Conservation (phyloP, 2,797 vertebrate genomes). For the Siniperca undulata region DNA sequence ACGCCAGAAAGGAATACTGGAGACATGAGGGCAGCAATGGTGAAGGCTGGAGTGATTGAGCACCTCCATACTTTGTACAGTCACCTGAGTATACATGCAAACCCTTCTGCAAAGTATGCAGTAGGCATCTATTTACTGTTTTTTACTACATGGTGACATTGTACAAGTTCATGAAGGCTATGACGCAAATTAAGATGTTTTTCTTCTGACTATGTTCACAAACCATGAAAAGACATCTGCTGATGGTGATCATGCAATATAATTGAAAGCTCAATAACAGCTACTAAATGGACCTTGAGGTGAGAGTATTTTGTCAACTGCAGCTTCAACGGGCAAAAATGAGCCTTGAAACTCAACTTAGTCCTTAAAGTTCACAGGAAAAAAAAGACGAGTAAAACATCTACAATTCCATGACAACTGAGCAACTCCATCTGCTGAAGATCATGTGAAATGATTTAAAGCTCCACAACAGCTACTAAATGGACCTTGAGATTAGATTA, state of each 20-base stretch:
- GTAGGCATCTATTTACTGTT: constrained; percentile 18
- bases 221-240: constrained; percentile 3
- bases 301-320: background rate
- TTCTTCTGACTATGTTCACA: constrained; percentile 1
- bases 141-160: constrained; percentile 4
- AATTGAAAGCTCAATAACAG: background rate
- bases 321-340: background rate
- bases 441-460: background rate
- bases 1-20: constrained; percentile 44
- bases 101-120: constrained; percentile 13
- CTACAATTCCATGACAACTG: no score
- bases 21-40: constrained; percentile 35
- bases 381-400: background rate
- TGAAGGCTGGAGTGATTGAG: constrained; percentile 58
- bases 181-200: background rate
- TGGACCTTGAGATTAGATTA: background rate
- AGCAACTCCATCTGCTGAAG: background rate
- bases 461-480: background rate
- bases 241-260: background rate
- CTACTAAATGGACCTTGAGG: background rate
- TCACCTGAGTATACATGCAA: constrained; percentile 68
- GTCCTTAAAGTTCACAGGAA: background rate
- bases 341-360: background rate
- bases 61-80: constrained; percentile 43
- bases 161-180: constrained; percentile 2